phyloP scores from a whole-genome alignment of 2,113 vertebrate genomes.

The Emydura subglobosa region DNA sequence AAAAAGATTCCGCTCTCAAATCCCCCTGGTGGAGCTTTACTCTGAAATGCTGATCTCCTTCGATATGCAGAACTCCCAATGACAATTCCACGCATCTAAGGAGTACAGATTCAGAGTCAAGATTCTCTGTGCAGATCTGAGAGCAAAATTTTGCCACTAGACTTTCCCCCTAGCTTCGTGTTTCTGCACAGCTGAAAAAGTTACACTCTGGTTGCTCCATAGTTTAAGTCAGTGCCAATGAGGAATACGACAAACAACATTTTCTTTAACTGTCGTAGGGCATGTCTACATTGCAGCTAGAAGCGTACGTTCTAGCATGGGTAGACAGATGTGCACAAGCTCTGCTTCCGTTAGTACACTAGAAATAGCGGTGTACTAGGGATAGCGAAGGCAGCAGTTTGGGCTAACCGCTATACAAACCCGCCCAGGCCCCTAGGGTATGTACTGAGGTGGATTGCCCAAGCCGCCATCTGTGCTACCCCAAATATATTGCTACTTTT shows the following conservation, averaged over 20 bases:
- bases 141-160: not conserved
- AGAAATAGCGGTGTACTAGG: not conserved
- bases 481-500: too few relatives aligned
- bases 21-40: not conserved
- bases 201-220: not conserved
- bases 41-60: not conserved
- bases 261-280: not conserved
- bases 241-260: not conserved
- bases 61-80: accelerated
- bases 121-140: not conserved
- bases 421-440: not conserved
- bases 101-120: not conserved
- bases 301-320: not conserved
- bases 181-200: not conserved
- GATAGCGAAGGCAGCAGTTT: not conserved
- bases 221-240: not conserved
- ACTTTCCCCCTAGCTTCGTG: accelerated
- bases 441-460: too few relatives aligned
- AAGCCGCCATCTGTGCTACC: not conserved
- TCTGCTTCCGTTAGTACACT: not conserved
- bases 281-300: not conserved
- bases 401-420: not conserved
- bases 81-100: accelerated
- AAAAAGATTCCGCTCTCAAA: not conserved
- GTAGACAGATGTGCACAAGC: not conserved